Evolutionary conservation across 2,888 invertebrate species (phyloP).

Genomic region (Drosophila acutilabella): DNA sequence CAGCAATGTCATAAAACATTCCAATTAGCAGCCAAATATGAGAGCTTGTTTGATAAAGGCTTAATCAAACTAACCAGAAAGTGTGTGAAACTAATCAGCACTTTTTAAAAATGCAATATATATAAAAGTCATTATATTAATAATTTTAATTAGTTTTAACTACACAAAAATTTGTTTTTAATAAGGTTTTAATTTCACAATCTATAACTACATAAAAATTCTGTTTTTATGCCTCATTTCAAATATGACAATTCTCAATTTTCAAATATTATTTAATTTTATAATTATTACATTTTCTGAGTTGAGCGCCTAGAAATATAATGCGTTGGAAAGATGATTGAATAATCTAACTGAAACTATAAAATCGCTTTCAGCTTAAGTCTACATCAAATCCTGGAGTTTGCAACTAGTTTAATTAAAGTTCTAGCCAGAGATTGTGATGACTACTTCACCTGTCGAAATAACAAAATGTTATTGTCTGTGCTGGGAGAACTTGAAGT

Average conservation of each 20-base stretch:
- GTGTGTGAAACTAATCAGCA: slow-evolving; percentile 41
- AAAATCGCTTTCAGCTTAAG: not conserved
- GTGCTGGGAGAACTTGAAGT: slow-evolving; percentile 19
- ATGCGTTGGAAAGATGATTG: not conserved
- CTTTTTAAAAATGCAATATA: not conserved
- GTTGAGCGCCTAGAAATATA: not conserved
- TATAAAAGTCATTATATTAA: not conserved
- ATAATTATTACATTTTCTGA: too few relatives aligned
- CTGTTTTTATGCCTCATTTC: too few relatives aligned
- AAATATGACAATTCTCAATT: too few relatives aligned
- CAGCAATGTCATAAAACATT: slow-evolving; percentile 59
- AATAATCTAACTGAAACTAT: not conserved
- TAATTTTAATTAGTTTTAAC: too few relatives aligned
- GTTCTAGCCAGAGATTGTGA: slow-evolving; percentile 26
- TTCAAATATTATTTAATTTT: too few relatives aligned
- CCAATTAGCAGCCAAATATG: slow-evolving; percentile 66
- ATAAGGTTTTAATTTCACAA: too few relatives aligned
- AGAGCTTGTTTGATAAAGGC: slow-evolving; percentile 34
- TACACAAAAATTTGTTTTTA: too few relatives aligned
- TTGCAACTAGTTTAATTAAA: slow-evolving; percentile 51
- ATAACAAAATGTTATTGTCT: slow-evolving; percentile 35
- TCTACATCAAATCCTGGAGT: slow-evolving; percentile 5
- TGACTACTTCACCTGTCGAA: slow-evolving; percentile 41
- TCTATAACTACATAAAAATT: too few relatives aligned
- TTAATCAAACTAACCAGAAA: slow-evolving; percentile 18